Evolutionary conservation across 1,140 invertebrate species (phyloP).

Genomic region (Stratiolaelaps scimitus): DNA sequence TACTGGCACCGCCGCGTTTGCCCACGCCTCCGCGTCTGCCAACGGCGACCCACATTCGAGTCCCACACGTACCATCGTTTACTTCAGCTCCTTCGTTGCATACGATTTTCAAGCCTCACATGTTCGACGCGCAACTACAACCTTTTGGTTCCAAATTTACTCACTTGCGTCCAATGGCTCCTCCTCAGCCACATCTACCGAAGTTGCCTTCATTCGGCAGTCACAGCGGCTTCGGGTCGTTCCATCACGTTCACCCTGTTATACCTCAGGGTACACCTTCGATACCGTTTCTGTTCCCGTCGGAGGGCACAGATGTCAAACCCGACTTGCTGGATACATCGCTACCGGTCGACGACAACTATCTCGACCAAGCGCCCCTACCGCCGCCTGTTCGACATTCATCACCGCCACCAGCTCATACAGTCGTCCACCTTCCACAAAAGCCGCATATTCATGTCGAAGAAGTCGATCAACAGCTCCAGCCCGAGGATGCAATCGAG

Average conservation of each 20-base stretch:
- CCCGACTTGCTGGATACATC: background rate
- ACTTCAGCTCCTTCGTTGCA: background rate
- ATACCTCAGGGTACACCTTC: background rate
- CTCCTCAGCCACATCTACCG: background rate
- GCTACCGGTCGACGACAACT: background rate
- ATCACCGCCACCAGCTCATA: background rate
- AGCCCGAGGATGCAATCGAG: background rate
- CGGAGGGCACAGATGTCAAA: background rate
- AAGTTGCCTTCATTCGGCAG: conserved; percentile 4
- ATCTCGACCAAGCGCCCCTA: background rate
- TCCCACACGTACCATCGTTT: background rate
- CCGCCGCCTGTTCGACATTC: background rate
- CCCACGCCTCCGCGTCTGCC: background rate
- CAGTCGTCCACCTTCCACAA: too few species aligned
- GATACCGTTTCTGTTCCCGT: background rate
- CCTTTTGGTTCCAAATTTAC: too few species aligned
- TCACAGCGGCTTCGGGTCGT: background rate
- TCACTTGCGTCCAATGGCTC: too few species aligned
- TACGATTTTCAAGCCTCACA: background rate
- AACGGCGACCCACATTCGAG: too few species aligned
- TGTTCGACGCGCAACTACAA: background rate
- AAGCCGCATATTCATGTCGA: too few species aligned
- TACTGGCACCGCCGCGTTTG: background rate
- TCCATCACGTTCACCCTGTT: background rate
- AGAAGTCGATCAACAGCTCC: background rate